phyloP scores from a whole-genome alignment of 2,113 vertebrate genomes.

The Nestor notabilis region DNA sequence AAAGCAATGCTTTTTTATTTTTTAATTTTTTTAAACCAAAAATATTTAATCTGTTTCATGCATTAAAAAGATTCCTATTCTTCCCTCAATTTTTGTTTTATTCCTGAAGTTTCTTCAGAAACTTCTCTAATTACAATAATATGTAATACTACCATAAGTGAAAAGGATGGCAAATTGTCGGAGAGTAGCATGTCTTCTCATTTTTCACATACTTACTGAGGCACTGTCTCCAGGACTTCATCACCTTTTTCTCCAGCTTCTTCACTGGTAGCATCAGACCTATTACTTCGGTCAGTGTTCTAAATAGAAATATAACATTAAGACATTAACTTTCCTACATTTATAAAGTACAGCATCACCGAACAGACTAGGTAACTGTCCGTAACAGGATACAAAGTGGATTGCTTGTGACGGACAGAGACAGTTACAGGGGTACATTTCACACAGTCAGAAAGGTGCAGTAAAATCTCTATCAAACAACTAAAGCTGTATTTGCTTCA shows the following conservation, averaged over 20 bases:
- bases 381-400: background rate
- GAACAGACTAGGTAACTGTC: background rate
- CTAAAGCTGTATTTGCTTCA: background rate
- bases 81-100: background rate
- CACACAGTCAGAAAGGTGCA: background rate
- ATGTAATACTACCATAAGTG: background rate
- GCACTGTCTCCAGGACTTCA: background rate
- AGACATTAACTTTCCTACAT: background rate
- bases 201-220: slow-evolving; percentile 54
- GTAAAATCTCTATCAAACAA: background rate
- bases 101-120: background rate
- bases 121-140: background rate
- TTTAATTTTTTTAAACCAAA: background rate
- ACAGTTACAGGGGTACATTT: background rate
- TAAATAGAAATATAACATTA: background rate
- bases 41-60: background rate
- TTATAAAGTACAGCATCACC: background rate
- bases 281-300: background rate
- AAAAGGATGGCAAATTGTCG: background rate
- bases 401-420: background rate
- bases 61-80: background rate
- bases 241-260: background rate
- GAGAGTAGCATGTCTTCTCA: background rate
- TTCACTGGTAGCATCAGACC: background rate
- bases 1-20: background rate